phyloP scores from a whole-genome alignment of 1,140 invertebrate species.

The Drosophila simulans region DNA sequence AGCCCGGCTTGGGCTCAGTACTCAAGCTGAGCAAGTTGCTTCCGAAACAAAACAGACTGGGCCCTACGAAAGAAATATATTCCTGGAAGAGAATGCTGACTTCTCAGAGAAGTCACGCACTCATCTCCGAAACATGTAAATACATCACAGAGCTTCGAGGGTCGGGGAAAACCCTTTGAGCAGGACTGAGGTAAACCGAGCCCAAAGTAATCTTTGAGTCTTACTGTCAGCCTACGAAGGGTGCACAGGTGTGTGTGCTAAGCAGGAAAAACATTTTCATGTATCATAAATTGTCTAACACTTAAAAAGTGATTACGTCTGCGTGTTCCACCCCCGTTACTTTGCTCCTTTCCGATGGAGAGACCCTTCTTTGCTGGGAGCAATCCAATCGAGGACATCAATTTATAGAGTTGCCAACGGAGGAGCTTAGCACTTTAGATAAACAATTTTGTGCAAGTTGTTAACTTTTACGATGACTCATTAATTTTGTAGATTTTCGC shows the following conservation, averaged over 20 bases:
- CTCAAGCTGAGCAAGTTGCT: no score
- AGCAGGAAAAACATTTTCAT: conserved; percentile 72
- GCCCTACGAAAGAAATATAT: no score
- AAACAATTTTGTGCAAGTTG: conserved; percentile 83
- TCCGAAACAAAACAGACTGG: no score
- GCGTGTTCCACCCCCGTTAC: conserved; percentile 40
- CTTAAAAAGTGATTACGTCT: conserved; percentile 83
- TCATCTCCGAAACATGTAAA: neutral
- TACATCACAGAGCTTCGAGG: neutral
- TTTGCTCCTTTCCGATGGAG: neutral
- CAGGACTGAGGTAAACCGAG: conserved; percentile 16
- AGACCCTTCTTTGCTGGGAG: conserved; percentile 25
- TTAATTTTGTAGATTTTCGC: conserved; percentile 75
- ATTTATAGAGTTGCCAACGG: conserved; percentile 59
- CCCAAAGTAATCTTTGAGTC: conserved; percentile 73
- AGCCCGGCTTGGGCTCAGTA: neutral
- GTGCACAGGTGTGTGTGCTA: conserved; percentile 31
- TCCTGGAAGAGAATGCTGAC: no score
- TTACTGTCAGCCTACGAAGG: conserved; percentile 48
- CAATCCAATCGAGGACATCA: conserved; percentile 71
- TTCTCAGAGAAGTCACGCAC: neutral
- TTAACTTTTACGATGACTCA: conserved; percentile 84
- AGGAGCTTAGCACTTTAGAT: conserved; percentile 73
- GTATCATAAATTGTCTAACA: conserved; percentile 83
- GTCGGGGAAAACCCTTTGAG: conserved; percentile 68